These are phyloP conservation scores for Accipiter badius DNA, from an alignment of 2,797 vertebrate species.

Conservation along the genomic window DNA sequence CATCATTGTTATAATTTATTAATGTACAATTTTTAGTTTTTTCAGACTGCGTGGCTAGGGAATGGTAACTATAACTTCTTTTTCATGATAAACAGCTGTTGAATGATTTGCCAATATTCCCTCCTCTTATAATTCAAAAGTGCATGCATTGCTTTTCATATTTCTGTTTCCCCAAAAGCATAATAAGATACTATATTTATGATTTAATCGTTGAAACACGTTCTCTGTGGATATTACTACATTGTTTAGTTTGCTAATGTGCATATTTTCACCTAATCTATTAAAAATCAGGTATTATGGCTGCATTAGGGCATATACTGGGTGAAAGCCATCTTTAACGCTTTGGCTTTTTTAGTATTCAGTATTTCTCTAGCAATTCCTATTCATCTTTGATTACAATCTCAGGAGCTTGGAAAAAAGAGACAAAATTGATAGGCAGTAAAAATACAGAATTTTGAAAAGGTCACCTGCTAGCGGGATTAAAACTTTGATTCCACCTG, in stretches of 20 bases:
- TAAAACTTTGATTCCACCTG: slow-evolving; percentile 57
- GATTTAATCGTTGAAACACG: slow-evolving; percentile 23
- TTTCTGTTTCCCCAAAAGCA: slow-evolving; percentile 47
- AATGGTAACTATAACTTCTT: slow-evolving; percentile 60
- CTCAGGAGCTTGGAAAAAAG: slow-evolving; percentile 61
- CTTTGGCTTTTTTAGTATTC: slow-evolving; percentile 56
- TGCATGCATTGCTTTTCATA: slow-evolving; percentile 35
- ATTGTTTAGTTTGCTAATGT: slow-evolving; percentile 58
- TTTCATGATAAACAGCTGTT: slow-evolving; percentile 67
- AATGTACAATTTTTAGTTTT: slow-evolving; percentile 56
- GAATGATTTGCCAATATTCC: slow-evolving; percentile 54
- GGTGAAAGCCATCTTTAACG: background rate
- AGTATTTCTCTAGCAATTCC: slow-evolving; percentile 62
- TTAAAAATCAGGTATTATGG: slow-evolving; percentile 18
- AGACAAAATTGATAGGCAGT: slow-evolving; percentile 67
- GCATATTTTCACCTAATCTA: slow-evolving; percentile 47
- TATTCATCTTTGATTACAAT: slow-evolving; percentile 66
- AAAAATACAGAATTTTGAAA: slow-evolving; percentile 73
- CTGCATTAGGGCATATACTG: background rate
- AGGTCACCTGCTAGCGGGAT: slow-evolving; percentile 66
- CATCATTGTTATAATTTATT: slow-evolving; percentile 71
- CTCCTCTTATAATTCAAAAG: slow-evolving; percentile 59
- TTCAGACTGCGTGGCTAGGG: slow-evolving; percentile 29
- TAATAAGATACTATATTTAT: slow-evolving; percentile 34
- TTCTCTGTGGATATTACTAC: slow-evolving; percentile 15